Base-by-base conservation (phyloP, 2,888 invertebrate genomes). In the Drosophila trichaetosa region DNA sequence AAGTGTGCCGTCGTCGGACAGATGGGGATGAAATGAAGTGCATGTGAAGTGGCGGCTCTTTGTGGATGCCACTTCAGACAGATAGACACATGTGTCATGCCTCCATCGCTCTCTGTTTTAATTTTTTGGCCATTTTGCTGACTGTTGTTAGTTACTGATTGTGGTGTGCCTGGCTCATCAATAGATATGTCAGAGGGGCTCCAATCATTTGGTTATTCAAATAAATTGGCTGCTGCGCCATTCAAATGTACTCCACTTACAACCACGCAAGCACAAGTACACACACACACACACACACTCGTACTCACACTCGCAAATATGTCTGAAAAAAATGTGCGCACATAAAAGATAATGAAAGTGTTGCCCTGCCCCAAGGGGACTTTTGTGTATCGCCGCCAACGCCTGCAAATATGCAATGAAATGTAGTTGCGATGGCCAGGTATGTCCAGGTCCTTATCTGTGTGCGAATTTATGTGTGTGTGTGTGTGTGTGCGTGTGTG, bases 331-430 rank as follows among this genome's bases (percentile, higher is more conserved):
- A 70, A 73, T 82, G 82, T 73, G 72, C 67, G 48, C 59, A 57
- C 73, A 85, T 83, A 74, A 83, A 85, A 83, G 79, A 83, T 83
- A 85, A 85, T 83, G 83, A 76, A 81, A 85, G 79, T 79, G 77
- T 79, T 77, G 59, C 56, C 56, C 49, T 59, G 75, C 36, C 48
- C 66, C 59, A 38, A 13, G 70, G 70, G 70, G 48, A 38, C 11
- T 48, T 40, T 29, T 24, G 11, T 34, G 48, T 53, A 52, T 63
- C 54, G 46, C 51, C n/a, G 36, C 48, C 57, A 34, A 36, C 40
- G 29, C 65, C 62, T 68, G 72, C 63, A 72, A 64, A 58, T 77
- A 65, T 78, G 69, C 76, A 79, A 79, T 77, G 59, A 53, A 79
- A 79, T 73, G 64, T 59, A 65, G 79, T 68, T 59, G 58, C 64